phyloP scores from a whole-genome alignment of 2,797 vertebrate species.

The Rousettus madagascariensis region DNA sequence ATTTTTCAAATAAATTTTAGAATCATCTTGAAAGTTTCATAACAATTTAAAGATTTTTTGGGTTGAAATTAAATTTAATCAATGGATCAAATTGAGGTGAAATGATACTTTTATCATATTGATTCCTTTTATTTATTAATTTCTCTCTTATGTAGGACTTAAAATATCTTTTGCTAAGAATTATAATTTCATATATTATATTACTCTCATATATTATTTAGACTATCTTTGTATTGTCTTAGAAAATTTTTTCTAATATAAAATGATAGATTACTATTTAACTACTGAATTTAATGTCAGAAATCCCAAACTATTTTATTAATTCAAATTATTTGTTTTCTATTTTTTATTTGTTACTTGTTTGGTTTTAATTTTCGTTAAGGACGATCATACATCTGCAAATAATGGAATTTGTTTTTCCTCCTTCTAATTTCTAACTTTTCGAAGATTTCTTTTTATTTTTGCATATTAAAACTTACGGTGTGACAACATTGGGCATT shows the following conservation, averaged over 20 bases:
- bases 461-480: not conserved
- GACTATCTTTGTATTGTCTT: not conserved
- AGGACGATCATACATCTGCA: not conserved
- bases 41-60: not conserved
- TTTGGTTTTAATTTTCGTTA: not conserved
- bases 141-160: not conserved
- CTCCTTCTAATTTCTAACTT: not conserved
- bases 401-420: not conserved
- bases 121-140: not conserved
- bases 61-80: not conserved
- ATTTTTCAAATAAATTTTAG: conserved; percentile 8
- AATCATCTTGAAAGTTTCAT: not conserved
- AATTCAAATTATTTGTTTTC: conserved; percentile 10
- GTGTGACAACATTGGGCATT: not conserved
- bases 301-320: not conserved
- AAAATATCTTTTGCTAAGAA: not conserved
- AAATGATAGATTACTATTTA: conserved; percentile 7
- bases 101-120: conserved; percentile 12
- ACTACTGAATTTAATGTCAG: not conserved
- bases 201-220: conserved; percentile 10
- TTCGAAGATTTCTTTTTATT: not conserved
- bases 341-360: not conserved
- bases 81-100: not conserved
- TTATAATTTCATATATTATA: not conserved
- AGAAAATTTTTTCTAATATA: not conserved